A percentile compares a stretch with the other conserved stretches of the same genome.
These are phyloP conservation scores for Malacoraja senta DNA, from an alignment of 2,797 vertebrate genomes.

Conservation along the genomic window DNA sequence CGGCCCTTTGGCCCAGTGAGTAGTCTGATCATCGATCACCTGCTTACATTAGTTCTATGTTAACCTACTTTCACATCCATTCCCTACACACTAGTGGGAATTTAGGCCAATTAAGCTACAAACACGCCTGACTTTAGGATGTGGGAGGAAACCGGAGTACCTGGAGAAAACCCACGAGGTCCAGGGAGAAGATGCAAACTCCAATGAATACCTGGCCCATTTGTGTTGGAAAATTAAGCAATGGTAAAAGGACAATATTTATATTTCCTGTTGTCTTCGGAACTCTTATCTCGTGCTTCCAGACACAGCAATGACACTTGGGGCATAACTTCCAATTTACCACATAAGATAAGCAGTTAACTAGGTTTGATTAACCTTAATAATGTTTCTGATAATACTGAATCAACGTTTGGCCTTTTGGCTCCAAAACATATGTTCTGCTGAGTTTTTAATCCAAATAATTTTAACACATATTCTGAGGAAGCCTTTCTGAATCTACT, in stretches of 20 bases:
- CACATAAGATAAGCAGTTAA: not conserved
- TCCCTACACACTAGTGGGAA: too few species aligned
- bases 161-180: too few species aligned
- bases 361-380: not conserved
- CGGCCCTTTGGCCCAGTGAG: too few species aligned
- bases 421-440: not conserved
- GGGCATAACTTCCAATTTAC: not conserved
- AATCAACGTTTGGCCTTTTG: too few species aligned
- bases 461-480: not conserved
- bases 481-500: not conserved
- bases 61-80: too few species aligned
- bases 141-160: too few species aligned
- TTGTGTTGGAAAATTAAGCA: not conserved
- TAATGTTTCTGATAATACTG: not conserved
- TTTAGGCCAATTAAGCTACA: too few species aligned
- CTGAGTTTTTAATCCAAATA: not conserved
- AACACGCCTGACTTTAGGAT: too few species aligned
- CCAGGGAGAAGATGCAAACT: too few species aligned
- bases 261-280: not conserved
- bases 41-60: too few species aligned
- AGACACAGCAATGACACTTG: not conserved
- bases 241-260: not conserved
- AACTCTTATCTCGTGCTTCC: not conserved
- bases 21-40: too few species aligned
- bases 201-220: not conserved